A percentile compares a stretch with the other conserved stretches of the same genome.
phyloP scores from a whole-genome alignment of 2,888 invertebrate species.

The Exocentrus adspersus region DNA sequence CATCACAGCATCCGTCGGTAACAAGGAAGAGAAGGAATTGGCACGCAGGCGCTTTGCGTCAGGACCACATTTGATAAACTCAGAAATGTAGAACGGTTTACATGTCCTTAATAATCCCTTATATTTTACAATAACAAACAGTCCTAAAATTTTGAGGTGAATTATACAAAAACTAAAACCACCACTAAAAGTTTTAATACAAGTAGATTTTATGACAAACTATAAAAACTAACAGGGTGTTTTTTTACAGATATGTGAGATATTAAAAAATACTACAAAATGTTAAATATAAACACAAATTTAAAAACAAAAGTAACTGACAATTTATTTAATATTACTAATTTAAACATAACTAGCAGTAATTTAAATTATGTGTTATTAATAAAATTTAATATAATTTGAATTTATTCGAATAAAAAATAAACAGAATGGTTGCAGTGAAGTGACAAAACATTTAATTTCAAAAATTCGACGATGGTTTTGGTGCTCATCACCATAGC shows the following conservation, averaged over 20 bases:
- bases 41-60: conserved; percentile 48
- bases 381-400: background rate
- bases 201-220: too few relatives aligned
- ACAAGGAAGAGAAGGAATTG: conserved; percentile 30
- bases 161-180: background rate
- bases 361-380: too few relatives aligned
- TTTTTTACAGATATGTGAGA: background rate
- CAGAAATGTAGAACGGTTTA: conserved; percentile 43
- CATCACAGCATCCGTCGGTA: conserved; percentile 50
- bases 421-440: conserved; percentile 13
- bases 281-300: background rate
- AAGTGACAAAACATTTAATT: conserved; percentile 24
- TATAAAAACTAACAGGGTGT: too few relatives aligned
- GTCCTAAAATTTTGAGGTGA: background rate
- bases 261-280: conserved; percentile 9
- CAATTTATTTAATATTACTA: too few relatives aligned
- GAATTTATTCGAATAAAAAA: background rate
- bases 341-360: too few relatives aligned
- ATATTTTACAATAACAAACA: conserved; percentile 32
- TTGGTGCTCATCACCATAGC: conserved; percentile 6
- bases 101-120: conserved; percentile 36
- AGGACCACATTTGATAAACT: conserved; percentile 51
- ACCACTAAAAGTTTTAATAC: too few relatives aligned
- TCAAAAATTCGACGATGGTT: conserved; percentile 5
- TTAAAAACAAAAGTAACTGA: conserved; percentile 11